phyloP scores from a whole-genome alignment of 2,888 invertebrate species.

The Drosophila robusta region DNA sequence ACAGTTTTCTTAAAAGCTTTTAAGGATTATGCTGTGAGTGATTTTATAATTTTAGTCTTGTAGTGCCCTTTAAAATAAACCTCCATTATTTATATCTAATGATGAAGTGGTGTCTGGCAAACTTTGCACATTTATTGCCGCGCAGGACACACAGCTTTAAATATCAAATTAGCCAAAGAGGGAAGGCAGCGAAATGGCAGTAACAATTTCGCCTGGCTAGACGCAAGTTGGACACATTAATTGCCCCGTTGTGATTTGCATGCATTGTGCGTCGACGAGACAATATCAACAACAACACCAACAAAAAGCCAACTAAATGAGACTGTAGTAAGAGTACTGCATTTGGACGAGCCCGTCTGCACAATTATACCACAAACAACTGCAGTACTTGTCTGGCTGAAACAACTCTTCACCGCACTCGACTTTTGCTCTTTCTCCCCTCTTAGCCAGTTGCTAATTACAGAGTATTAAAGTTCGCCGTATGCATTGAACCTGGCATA shows the following conservation, averaged over 20 bases:
- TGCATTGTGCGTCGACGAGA: constrained; percentile 20
- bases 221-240: constrained; percentile 68
- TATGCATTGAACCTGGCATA: constrained; percentile 22
- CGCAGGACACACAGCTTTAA: constrained; percentile 48
- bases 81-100: background rate
- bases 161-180: constrained; percentile 62
- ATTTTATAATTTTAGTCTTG: no score
- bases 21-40: no score
- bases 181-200: constrained; percentile 15
- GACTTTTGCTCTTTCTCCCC: background rate
- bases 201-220: constrained; percentile 60
- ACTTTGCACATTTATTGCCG: constrained; percentile 16
- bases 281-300: constrained; percentile 3
- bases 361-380: constrained; percentile 48
- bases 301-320: constrained; percentile 13
- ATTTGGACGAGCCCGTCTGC: constrained; percentile 20
- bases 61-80: background rate
- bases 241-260: constrained; percentile 73
- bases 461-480: constrained; percentile 33
- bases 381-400: constrained; percentile 47
- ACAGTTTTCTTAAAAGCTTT: no score
- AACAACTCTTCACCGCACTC: constrained; percentile 19
- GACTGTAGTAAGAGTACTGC: constrained; percentile 8
- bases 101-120: constrained; percentile 15
- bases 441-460: constrained; percentile 33